Percentiles rank a stretch among this genome's conserved stretches.
phyloP scores from a whole-genome alignment of 2,113 vertebrate species.

The Anoura caudifer region DNA sequence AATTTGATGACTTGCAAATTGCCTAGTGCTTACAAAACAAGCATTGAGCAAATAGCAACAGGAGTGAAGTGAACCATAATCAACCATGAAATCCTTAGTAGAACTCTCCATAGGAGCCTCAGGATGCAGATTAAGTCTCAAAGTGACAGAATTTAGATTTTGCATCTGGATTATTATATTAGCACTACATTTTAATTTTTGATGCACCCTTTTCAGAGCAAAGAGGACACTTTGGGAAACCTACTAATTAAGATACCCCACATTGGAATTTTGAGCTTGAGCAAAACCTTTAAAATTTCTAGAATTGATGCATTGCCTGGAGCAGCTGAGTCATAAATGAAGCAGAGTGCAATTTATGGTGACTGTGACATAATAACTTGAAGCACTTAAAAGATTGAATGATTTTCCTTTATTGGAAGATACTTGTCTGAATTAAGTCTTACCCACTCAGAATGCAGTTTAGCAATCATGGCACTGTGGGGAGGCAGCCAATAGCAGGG shows the following conservation, averaged over 20 bases:
- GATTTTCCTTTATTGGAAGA: background rate
- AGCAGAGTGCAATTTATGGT: background rate
- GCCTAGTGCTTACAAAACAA: background rate
- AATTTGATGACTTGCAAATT: constrained; percentile 22
- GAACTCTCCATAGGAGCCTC: background rate
- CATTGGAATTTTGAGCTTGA: background rate
- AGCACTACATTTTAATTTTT: background rate
- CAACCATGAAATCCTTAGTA: background rate
- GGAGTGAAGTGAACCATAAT: background rate
- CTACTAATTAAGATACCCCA: background rate
- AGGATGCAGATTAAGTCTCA: background rate
- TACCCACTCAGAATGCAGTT: background rate
- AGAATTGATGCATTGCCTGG: background rate
- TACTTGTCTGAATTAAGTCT: background rate
- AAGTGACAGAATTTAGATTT: background rate
- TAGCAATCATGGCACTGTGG: background rate
- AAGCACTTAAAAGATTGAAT: background rate
- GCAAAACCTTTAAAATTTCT: background rate
- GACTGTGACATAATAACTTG: background rate
- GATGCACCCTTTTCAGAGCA: background rate
- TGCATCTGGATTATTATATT: background rate
- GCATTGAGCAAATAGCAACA: background rate
- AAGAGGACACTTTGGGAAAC: background rate
- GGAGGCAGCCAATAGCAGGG: background rate
- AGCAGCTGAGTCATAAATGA: background rate